Evolutionary conservation across 2,797 vertebrate species (phyloP).

Genomic region (Merluccius polli): DNA sequence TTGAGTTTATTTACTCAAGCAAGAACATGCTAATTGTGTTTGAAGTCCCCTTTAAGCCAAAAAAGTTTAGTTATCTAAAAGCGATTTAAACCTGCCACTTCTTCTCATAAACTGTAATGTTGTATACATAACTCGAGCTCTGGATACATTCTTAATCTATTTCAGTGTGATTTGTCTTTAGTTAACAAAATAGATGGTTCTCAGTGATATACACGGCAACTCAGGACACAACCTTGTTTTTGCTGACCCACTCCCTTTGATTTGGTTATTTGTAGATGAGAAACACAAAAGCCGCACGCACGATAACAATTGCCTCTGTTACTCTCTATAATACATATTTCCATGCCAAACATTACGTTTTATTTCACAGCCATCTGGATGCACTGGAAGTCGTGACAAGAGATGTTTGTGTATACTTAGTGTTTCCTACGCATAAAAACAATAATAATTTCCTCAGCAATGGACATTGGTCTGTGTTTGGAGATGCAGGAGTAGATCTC

Average conservation of each 20-base stretch:
- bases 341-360: background rate
- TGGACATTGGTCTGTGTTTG: slow-evolving; percentile 9
- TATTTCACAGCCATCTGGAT: background rate
- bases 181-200: slow-evolving; percentile 67
- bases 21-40: slow-evolving; percentile 37
- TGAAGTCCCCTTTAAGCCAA: slow-evolving; percentile 28
- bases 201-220: slow-evolving; percentile 53
- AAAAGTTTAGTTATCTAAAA: slow-evolving; percentile 35
- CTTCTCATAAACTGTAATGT: slow-evolving; percentile 33
- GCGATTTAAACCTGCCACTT: slow-evolving; percentile 46
- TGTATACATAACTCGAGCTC: slow-evolving; percentile 56
- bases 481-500: slow-evolving; percentile 1
- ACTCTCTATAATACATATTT: background rate
- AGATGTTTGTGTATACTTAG: background rate
- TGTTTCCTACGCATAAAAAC: background rate
- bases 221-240: slow-evolving; percentile 50
- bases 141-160: slow-evolving; percentile 34
- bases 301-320: slow-evolving; percentile 19
- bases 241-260: slow-evolving; percentile 66
- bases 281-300: background rate
- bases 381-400: background rate
- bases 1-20: slow-evolving; percentile 39
- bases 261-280: slow-evolving; percentile 50
- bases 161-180: slow-evolving; percentile 21
- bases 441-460: slow-evolving; percentile 14